Evolutionary conservation across 2,888 invertebrate genomes (phyloP), one percentile per base, ranked within the genome.

Genomic region (Limnephilus auricula): DNA sequence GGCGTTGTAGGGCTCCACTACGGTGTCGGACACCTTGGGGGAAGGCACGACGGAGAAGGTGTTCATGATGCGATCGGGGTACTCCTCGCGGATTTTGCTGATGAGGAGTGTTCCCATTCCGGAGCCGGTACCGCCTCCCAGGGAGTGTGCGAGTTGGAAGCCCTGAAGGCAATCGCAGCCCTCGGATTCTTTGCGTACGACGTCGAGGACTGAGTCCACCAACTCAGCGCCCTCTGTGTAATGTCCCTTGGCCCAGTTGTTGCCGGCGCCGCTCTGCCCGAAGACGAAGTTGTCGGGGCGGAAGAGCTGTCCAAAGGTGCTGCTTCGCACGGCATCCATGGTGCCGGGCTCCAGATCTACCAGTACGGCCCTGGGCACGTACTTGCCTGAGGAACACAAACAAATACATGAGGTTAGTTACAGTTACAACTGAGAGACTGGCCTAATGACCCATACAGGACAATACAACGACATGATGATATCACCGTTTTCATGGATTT

Each of bases 301-400:
- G 95, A 98, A 98, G 92, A 98, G 96, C 94, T 97, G 97, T 0
- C 98, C 98, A 94, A 97, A 98, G 2, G 98, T 97, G 79, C 97
- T 97, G 84, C 97, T 97, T 93, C 98, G 95, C 94, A 98, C 98
- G 10, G 97, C 97, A 94, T 99, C 98, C 98, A 99, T 98, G 30
- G 98, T 98, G 9, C 98, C 98, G 0, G 98, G 98, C 95, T 99
- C 99, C 94, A 99, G 95, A 95, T 99, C 99, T 89, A 98, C 97
- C 93, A 98, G 96, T 50, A 98, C 97, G 0, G 98, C 98, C 25
- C 99, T 96, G 0, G 98, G 98, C 10, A 99, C 98, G 95, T 97
- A 99, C 94, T 97, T 97, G 0, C 97, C 97, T 95, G 94, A 93
- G 91, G 92, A 13, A n/a, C 25, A 85, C 10, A 82, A 31, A 82